Conservation (phyloP, 2,888 invertebrate species). For the Pecten maximus region DNA sequence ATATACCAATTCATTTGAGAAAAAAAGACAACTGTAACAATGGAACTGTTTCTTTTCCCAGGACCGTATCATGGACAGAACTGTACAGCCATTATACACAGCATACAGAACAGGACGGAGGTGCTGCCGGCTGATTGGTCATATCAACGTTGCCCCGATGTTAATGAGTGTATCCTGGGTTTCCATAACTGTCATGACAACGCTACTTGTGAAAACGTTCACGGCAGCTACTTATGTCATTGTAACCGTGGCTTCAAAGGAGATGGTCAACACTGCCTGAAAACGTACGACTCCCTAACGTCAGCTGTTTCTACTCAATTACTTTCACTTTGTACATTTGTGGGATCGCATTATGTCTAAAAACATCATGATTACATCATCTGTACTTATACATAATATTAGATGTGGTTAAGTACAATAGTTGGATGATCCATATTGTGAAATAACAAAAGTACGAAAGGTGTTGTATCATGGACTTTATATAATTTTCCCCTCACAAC, state of each 20-base stretch:
- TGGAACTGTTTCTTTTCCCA: slow-evolving; percentile 81
- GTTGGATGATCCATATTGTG: no score
- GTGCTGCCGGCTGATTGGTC: slow-evolving; percentile 87
- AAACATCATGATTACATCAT: no score
- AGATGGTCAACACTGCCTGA: slow-evolving; percentile 92
- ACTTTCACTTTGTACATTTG: background rate
- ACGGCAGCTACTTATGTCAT: slow-evolving; percentile 91
- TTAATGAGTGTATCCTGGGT: slow-evolving; percentile 94
- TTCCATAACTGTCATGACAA: slow-evolving; percentile 94
- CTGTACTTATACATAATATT: no score
- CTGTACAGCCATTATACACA: slow-evolving; percentile 57
- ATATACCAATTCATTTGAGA: no score
- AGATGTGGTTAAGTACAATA: no score
- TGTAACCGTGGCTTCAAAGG: slow-evolving; percentile 92
- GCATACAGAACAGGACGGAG: slow-evolving; percentile 41
- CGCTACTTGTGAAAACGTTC: slow-evolving; percentile 95
- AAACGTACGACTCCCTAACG: slow-evolving; percentile 85
- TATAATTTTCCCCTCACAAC: no score
- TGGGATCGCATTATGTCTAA: background rate
- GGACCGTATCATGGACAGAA: slow-evolving; percentile 85
- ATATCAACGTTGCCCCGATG: slow-evolving; percentile 93
- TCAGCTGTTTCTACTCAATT: background rate
- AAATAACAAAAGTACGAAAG: no score
- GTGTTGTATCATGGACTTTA: no score
- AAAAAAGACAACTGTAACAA: background rate